A percentile compares a stretch with the other conserved stretches of the same genome.
Evolutionary conservation across 2,888 invertebrate species (phyloP).

Genomic region (Agrochola litura): DNA sequence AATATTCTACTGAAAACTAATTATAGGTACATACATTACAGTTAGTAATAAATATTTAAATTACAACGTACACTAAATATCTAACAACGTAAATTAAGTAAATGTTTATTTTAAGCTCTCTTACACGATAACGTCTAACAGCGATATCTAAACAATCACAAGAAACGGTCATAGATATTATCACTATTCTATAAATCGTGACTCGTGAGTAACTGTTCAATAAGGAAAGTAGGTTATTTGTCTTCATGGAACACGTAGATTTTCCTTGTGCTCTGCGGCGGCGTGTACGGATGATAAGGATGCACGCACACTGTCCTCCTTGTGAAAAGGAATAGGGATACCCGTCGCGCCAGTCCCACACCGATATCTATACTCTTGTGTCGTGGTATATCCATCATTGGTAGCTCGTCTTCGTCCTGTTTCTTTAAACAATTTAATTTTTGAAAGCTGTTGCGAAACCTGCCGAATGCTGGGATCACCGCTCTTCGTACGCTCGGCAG

Average conservation of each 20-base stretch:
- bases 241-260: slow-evolving; percentile 79
- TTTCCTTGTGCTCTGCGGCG: slow-evolving; percentile 84
- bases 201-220: slow-evolving; percentile 27
- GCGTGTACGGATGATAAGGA: slow-evolving; percentile 87
- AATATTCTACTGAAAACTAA: slow-evolving; percentile 8
- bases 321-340: slow-evolving; percentile 85
- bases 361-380: slow-evolving; percentile 86
- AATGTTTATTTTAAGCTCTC: slow-evolving; percentile 30
- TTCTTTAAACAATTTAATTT: slow-evolving; percentile 81
- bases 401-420: slow-evolving; percentile 75
- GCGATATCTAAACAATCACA: slow-evolving; percentile 41
- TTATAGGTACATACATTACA: not conserved
- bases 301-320: slow-evolving; percentile 84
- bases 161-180: slow-evolving; percentile 36
- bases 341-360: slow-evolving; percentile 82
- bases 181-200: slow-evolving; percentile 35
- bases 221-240: slow-evolving; percentile 61
- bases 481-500: slow-evolving; percentile 73
- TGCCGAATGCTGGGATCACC: slow-evolving; percentile 76
- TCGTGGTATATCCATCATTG: slow-evolving; percentile 80
- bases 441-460: slow-evolving; percentile 75
- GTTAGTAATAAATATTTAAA: no score
- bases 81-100: slow-evolving; percentile 23
- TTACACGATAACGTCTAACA: slow-evolving; percentile 41
- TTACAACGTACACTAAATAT: no score